Conservation (phyloP, 2,797 vertebrate species). For the Hemitrygon akajei region DNA sequence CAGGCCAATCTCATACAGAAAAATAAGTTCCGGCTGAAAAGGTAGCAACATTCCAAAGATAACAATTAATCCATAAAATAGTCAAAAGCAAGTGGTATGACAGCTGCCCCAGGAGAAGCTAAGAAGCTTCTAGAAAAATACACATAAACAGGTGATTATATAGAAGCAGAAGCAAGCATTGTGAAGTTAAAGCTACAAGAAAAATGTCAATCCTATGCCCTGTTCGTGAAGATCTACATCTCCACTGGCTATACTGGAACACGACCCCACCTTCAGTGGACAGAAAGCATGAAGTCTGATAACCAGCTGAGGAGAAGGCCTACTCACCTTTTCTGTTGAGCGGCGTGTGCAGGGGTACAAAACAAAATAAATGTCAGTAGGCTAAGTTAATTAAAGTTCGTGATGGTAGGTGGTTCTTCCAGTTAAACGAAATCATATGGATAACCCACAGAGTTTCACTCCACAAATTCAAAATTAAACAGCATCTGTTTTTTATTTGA, state of each 20-base stretch:
- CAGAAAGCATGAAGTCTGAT: not conserved
- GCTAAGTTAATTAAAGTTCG: not conserved
- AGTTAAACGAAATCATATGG: not conserved
- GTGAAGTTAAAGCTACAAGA: no score
- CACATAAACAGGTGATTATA: no score
- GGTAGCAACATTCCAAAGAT: no score
- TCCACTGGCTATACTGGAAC: not conserved
- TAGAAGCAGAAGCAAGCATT: no score
- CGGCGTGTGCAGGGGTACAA: not conserved
- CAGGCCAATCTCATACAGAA: no score
- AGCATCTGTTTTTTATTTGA: conserved; percentile 1
- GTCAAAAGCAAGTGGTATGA: no score
- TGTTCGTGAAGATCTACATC: not conserved
- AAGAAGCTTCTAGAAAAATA: no score
- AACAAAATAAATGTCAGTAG: not conserved
- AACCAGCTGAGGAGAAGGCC: not conserved
- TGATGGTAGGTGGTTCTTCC: not conserved
- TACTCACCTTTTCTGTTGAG: not conserved
- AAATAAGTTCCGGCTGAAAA: no score
- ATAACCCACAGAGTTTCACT: not conserved
- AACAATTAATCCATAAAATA: no score
- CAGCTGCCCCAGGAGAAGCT: no score
- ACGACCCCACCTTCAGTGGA: not conserved
- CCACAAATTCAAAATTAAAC: not conserved
- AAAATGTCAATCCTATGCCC: no score